A percentile compares a stretch with the other conserved stretches of the same genome.
Evolutionary conservation across 2,888 invertebrate genomes (phyloP).

Genomic region (Spatulosminthurus flaviceps): DNA sequence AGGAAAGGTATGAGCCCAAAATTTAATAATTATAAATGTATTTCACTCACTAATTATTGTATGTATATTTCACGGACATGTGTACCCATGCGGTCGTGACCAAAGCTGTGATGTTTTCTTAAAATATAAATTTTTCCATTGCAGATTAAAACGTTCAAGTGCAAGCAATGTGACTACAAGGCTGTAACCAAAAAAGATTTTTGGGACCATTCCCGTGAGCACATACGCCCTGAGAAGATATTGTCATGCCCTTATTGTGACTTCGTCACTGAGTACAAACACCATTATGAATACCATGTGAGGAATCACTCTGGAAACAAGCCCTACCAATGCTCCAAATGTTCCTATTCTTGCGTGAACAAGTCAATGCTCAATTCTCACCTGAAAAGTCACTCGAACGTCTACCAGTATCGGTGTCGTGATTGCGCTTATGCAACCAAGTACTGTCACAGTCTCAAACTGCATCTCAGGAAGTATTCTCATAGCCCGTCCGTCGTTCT

Average conservation of each 20-base stretch:
- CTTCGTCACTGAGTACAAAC: constrained; percentile 98
- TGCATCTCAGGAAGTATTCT: constrained; percentile 89
- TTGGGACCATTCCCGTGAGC: constrained; percentile 88
- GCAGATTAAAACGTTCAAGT: constrained; percentile 80
- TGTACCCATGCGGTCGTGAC: too few relatives aligned
- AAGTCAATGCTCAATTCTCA: constrained; percentile 96
- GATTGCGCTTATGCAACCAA: constrained; percentile 97
- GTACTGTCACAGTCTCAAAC: constrained; percentile 95
- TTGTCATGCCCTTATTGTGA: constrained; percentile 91
- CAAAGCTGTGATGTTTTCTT: neutral
- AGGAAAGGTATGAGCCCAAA: constrained; percentile 73
- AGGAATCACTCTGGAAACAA: constrained; percentile 93
- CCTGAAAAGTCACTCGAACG: constrained; percentile 70
- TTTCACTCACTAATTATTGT: too few relatives aligned
- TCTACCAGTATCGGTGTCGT: constrained; percentile 91
- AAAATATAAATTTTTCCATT: constrained; percentile 4
- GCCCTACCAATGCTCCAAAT: constrained; percentile 92
- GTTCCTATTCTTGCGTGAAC: constrained; percentile 92
- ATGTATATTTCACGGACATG: neutral
- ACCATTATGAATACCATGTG: constrained; percentile 96
- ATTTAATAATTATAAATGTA: neutral
- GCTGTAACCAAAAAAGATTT: constrained; percentile 89
- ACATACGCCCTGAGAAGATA: constrained; percentile 93
- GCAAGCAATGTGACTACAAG: constrained; percentile 89
- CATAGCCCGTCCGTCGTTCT: constrained; percentile 90